Base-by-base conservation (phyloP, 2,113 vertebrate species). In the Platichthys flesus region DNA sequence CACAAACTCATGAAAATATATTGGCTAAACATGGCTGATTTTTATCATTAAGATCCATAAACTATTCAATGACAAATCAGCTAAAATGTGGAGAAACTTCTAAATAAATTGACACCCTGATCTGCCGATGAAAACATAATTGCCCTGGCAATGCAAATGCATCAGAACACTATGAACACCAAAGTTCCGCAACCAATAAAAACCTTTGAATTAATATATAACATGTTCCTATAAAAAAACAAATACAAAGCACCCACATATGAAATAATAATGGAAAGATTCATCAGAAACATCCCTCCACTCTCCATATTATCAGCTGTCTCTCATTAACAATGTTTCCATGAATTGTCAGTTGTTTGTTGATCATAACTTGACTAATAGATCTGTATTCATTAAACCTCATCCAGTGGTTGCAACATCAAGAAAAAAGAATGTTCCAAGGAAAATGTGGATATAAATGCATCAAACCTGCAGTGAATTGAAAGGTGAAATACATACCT, bases 361-460 rank as follows among this genome's bases (percentile, higher is more conserved):
- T 74, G 35, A 74, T 45, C 31, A 35, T 16, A 57, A 65, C 23
- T 66, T 74, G 52, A 66, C 13, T 49, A 74, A 74, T 57, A 40
- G 45, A 31, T 28, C 18, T 56, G 35, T 28, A 6, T 45, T 55
- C 35, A 31, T 31, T 18, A 31, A 57, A 58, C 51, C 9, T 56
- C 51, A 64, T 28, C 16, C 56, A 74, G 21, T 67, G 7, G 26
- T 24, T 12, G 23, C 15, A 24, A 3, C 14, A 42, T 1, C 21
- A 68, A 31, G 5, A 42, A 4, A 60, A 31, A 60, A 40, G 8
- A 42, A 42, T 42, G 13, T 63, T 73, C 21, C 31, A 42, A 23
- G n/a, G 2, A 37, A 10, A 40, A 5, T 40, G 20, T n/a, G 45
- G 51, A 21, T n/a, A 54, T 15, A 18, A 20, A 51, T 16, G 20